Percentiles rank a stretch among this genome's conserved stretches.
phyloP scores from a whole-genome alignment of 2,888 invertebrate species.

The Hydropsyche betteni region DNA sequence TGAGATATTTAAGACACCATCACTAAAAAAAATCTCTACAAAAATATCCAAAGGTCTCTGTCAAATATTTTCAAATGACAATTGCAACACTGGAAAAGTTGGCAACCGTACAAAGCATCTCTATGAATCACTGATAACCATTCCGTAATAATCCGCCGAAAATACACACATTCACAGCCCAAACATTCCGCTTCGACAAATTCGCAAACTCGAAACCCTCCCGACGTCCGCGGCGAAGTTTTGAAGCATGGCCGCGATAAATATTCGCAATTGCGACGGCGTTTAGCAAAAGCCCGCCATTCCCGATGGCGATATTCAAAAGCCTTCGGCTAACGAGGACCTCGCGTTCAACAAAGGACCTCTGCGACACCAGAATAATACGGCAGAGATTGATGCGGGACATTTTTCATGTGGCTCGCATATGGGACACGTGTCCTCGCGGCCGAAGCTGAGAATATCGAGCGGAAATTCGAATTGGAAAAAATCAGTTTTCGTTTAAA shows the following conservation, averaged over 20 bases:
- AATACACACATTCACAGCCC: no score
- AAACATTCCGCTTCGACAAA: no score
- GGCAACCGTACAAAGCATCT: constrained; percentile 17
- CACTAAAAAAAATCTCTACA: neutral
- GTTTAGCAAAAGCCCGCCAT: neutral
- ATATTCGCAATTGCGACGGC: no score
- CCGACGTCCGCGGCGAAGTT: no score
- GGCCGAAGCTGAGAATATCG: neutral
- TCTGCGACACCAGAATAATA: constrained; percentile 2
- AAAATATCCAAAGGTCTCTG: constrained; percentile 26
- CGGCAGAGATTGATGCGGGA: neutral
- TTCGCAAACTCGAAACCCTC: no score
- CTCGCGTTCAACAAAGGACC: constrained; percentile 1
- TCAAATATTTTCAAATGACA: constrained; percentile 29
- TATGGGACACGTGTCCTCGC: no score
- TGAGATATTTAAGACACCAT: neutral
- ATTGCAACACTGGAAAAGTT: constrained; percentile 29
- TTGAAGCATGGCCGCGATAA: no score
- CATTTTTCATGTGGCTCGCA: neutral
- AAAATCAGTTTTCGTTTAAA: no score
- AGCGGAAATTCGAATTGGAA: neutral
- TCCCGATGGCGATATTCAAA: neutral
- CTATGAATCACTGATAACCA: constrained; percentile 18
- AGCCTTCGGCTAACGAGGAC: neutral
- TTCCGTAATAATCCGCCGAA: neutral